Evolutionary conservation across 1,140 invertebrate species (phyloP).

Genomic region (Druon quercuslanigerum): DNA sequence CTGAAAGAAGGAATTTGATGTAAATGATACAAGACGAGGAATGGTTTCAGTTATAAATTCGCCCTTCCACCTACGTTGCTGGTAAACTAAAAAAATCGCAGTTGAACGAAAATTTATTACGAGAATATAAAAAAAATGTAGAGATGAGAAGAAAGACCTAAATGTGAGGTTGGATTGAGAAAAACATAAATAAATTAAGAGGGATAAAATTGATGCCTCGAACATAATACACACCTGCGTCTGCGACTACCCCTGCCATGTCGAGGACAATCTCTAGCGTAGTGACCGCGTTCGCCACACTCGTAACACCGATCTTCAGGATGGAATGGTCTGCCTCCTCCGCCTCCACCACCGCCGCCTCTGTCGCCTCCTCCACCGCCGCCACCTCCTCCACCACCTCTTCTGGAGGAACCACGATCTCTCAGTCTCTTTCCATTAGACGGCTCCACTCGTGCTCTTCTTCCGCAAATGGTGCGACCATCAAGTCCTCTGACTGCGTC

Average conservation of each 20-base stretch:
- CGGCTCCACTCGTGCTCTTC: conserved; percentile 92
- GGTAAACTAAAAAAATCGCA: not conserved
- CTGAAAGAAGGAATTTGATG: too few relatives aligned
- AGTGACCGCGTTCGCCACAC: conserved; percentile 93
- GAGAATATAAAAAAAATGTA: not conserved
- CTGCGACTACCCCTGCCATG: conserved; percentile 75
- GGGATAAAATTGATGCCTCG: not conserved
- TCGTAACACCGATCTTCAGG: conserved; percentile 94
- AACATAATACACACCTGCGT: conserved; percentile 75
- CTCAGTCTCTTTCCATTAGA: conserved; percentile 86
- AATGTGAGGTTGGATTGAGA: not conserved
- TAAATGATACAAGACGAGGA: too few relatives aligned
- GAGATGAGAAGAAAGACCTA: not conserved
- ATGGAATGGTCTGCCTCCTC: conserved; percentile 81
- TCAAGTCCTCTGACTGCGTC: conserved; percentile 89
- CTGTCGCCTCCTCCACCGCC: conserved; percentile 39
- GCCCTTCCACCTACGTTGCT: too few relatives aligned
- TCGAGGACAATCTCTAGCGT: conserved; percentile 90
- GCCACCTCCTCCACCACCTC: conserved; percentile 70
- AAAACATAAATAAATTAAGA: conserved; percentile 8
- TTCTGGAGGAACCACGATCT: conserved; percentile 72
- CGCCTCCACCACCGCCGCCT: not conserved
- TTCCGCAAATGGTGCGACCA: conserved; percentile 89
- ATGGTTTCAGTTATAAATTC: too few relatives aligned
- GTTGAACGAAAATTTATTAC: not conserved